phyloP scores from a whole-genome alignment of 2,113 vertebrate genomes.

The Rhodinocichla rosea region DNA sequence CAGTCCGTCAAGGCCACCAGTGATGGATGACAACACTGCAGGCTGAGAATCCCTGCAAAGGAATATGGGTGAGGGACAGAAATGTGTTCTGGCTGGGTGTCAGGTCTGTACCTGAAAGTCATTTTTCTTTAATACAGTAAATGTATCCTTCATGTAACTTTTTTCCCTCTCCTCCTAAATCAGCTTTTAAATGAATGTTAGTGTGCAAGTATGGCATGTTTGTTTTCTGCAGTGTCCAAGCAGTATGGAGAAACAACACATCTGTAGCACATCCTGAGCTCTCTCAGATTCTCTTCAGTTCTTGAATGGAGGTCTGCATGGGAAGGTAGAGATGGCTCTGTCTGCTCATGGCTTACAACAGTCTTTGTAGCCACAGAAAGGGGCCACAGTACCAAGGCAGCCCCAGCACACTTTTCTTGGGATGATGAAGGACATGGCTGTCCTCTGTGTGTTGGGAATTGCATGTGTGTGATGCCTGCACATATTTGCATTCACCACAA shows the following conservation, averaged over 20 bases:
- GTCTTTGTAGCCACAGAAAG: not conserved
- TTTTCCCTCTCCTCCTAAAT: not conserved
- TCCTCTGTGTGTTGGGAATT: not conserved
- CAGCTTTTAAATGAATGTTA: not conserved
- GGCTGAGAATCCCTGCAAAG: not conserved
- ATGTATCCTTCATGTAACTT: not conserved
- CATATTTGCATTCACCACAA: not conserved
- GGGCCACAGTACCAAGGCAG: not conserved
- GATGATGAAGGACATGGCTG: fast-evolving
- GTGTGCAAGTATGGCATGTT: not conserved
- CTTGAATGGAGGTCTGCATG: not conserved
- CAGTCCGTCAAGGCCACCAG: not conserved
- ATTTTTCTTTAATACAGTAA: not conserved
- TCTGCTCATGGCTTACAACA: not conserved
- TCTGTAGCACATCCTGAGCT: not conserved
- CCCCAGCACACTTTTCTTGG: not conserved
- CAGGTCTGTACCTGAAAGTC: not conserved
- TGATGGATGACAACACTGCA: not conserved
- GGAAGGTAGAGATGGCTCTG: not conserved
- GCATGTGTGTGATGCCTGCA: not conserved
- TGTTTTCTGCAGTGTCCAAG: not conserved
- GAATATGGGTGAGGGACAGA: not conserved
- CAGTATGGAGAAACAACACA: not conserved
- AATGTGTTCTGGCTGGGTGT: not conserved
- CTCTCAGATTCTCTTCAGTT: not conserved